A percentile compares a stretch with the other conserved stretches of the same genome.
phyloP scores from a whole-genome alignment of 2,888 invertebrate genomes.

The Macroteleia sp. region DNA sequence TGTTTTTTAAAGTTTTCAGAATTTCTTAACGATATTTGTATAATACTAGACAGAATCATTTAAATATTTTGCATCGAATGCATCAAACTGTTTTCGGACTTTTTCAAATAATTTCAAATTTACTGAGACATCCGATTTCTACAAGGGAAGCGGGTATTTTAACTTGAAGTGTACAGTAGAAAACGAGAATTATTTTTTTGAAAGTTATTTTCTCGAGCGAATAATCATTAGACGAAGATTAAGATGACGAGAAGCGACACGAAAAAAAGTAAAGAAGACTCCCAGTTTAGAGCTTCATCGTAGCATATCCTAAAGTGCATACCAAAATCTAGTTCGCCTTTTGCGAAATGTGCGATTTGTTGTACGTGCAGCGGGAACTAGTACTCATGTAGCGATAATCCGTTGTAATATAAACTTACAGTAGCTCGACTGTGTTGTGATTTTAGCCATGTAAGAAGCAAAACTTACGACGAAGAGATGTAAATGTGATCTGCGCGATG shows the following conservation, averaged over 20 bases:
- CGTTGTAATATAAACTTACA: slow-evolving; percentile 68
- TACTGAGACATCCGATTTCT: no score
- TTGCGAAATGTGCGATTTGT: slow-evolving; percentile 61
- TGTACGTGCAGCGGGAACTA: slow-evolving; percentile 60
- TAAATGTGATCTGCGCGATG: slow-evolving; percentile 62
- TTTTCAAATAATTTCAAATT: no score
- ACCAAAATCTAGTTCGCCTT: slow-evolving; percentile 70
- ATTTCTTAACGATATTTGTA: no score
- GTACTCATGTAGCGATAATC: slow-evolving; percentile 66
- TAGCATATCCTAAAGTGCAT: slow-evolving; percentile 74
- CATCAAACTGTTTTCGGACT: no score
- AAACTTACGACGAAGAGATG: slow-evolving; percentile 64
- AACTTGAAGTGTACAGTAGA: no score
- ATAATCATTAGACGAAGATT: slow-evolving; percentile 29
- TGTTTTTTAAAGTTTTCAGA: no score
- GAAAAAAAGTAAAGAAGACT: slow-evolving; percentile 66
- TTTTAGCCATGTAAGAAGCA: slow-evolving; percentile 63
- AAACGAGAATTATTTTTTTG: slow-evolving; percentile 36
- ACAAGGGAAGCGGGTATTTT: no score
- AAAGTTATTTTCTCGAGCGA: slow-evolving; percentile 57
- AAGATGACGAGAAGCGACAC: slow-evolving; percentile 14
- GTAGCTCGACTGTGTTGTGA: slow-evolving; percentile 71
- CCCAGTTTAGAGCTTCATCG: slow-evolving; percentile 71
- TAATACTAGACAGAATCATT: no score
- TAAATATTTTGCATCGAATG: no score